Base-by-base conservation (phyloP, 2,797 vertebrate species). In the Synaphobranchus kaupii region DNA sequence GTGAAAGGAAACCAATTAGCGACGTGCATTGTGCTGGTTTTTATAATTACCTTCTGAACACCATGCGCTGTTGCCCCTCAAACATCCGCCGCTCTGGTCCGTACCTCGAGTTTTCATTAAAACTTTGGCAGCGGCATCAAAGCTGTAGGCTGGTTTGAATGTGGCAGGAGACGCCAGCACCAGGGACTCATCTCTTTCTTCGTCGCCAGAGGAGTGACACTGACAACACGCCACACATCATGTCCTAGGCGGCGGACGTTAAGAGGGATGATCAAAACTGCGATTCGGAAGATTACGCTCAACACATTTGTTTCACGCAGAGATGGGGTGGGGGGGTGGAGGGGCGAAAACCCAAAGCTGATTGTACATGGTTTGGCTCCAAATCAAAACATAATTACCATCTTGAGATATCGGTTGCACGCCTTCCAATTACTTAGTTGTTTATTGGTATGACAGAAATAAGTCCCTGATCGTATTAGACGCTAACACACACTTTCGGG, bases 371-470 rank as follows among this genome's bases (percentile, higher is more conserved):
- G 20, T 86, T 86, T 86, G 85, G 85, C 85, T 81, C 78, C 31
- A 15, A 73, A 76, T 87, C 87, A 85, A 78, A 88, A 73, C 25
- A 54, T 86, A 88, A 71, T 88, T 86, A 82, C 73, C 81, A 87
- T 83, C 86, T 73, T 66, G 83, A 85, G 71, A 85, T 88, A 90
- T 86, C 15, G 66, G 58, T 84, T 80, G 58, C 86, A 84, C 52
- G 84, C 85, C 73, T 73, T 81, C 68, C 86, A 87, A 87, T 86
- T 86, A 87, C 88, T 84, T 84, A 86, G 84, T 84, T 89, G 84
- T 20, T 90, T 87, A 88, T 87, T 90, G 44, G 60, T 50, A 80
- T 66, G 68, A 87, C 50, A 54, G 52, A 86, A 86, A 83, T 58
- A 83, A 76, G 78, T 87, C 86, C 86, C 84, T 73, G 50, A 85